phyloP scores from a whole-genome alignment of 2,888 invertebrate genomes.

The Onchidella celtica region DNA sequence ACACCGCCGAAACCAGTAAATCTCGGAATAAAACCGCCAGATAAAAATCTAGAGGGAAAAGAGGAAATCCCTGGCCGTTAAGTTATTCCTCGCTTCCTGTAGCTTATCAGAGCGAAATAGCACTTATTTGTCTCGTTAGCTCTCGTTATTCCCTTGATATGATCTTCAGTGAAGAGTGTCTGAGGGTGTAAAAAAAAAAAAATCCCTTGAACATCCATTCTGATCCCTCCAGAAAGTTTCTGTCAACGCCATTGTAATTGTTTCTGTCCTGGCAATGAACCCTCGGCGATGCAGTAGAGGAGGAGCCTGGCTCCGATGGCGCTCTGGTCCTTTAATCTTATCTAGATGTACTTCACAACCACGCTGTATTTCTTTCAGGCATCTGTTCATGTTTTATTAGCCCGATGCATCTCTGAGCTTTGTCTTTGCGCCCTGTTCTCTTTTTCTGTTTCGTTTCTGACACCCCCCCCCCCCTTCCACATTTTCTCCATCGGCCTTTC shows the following conservation, averaged over 20 bases:
- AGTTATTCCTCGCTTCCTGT: neutral
- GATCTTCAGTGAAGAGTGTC: conserved; percentile 27
- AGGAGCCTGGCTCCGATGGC: too few species aligned
- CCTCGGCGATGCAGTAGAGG: neutral
- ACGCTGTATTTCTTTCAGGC: conserved; percentile 17
- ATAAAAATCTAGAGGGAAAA: neutral
- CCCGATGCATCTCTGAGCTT: neutral
- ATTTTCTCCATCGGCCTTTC: neutral
- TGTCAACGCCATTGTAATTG: conserved; percentile 39
- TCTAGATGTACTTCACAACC: conserved; percentile 29
- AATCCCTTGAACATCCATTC: conserved; percentile 12
- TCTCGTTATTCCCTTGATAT: conserved; percentile 25
- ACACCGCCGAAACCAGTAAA: neutral
- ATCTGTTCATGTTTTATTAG: conserved; percentile 36
- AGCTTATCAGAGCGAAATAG: neutral
- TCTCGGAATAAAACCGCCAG: conserved; percentile 1
- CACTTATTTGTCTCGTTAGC: conserved; percentile 28
- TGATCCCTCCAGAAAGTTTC: neutral
- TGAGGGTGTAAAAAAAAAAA: conserved; percentile 29
- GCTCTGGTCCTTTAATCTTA: conserved; percentile 7
- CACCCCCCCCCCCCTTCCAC: neutral
- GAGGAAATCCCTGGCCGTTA: neutral
- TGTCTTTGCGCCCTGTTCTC: neutral
- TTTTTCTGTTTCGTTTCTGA: conserved; percentile 14
- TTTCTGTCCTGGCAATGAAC: conserved; percentile 17